Evolutionary conservation across 2,113 vertebrate species (phyloP), one percentile per base, ranked within the genome.

Genomic region (Panthera uncia): DNA sequence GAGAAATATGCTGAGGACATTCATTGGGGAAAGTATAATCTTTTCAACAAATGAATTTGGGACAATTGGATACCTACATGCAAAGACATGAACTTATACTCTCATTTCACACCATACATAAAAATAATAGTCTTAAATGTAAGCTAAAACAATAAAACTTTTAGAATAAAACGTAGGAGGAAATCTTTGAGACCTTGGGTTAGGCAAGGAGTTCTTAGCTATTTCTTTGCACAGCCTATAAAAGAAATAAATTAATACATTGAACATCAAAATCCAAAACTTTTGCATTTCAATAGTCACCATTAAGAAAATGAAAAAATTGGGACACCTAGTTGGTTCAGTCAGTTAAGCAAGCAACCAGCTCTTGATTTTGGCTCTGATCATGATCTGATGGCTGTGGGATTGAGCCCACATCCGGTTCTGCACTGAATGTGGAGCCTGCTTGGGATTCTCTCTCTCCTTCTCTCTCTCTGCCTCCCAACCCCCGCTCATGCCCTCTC

Each of bases 201-300:
- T 38, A 78, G 63, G 29, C 89, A 71, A 78, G 79, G 50, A 61
- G 69, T 92, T 92, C 33, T 66, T 63, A 73, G 23, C 38, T 84
- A 83, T 84, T 18, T 89, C 29, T 90, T 76, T 65, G 55, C 63
- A 55, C 1, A 68, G 50, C 7, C 36, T 52, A 71, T 82, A 79
- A 65, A 82, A 94, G 6, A 45, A 92, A 93, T 45, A 84, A 89
- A 48, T 4, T 81, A 52, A n/a, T 71, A 89, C 74, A 66, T 61
- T 50, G 48, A 63, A 95, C 57, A 86, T 80, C 19, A 87, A 81
- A 69, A 95, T 68, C 81, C 21, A 91, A 97, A 84, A 85, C 15
- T 63, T 86, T n/a, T 78, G 8, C 31, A 82, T 8, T 63, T 91
- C 23, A 41, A 65, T 95, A 88, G 27, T 52, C 11, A 36, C 23